Percentiles rank a stretch among this genome's conserved stretches.
Conservation (phyloP, 2,888 invertebrate species). For the Euphydryas editha region DNA sequence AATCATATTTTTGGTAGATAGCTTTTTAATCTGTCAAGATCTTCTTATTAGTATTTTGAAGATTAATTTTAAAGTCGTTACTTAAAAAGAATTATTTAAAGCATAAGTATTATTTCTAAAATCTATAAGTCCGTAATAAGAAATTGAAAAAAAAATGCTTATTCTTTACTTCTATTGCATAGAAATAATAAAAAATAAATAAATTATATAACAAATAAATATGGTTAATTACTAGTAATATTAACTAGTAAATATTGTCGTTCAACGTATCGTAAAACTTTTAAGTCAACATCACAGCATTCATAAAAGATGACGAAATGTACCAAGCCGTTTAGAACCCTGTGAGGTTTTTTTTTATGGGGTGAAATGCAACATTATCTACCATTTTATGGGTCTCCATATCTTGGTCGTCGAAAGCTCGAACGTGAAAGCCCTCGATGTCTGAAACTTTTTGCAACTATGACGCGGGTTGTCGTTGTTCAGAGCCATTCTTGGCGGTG, state of each 20-base stretch:
- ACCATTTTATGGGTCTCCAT: conserved; percentile 44
- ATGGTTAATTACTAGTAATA: no score
- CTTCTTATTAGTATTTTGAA: not conserved
- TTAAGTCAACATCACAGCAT: conserved; percentile 69
- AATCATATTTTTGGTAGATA: conserved; percentile 16
- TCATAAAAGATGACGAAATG: conserved; percentile 51
- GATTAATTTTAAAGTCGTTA: no score
- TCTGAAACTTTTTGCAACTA: conserved; percentile 79
- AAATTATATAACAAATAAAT: no score
- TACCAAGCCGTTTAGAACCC: conserved; percentile 52
- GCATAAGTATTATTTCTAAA: no score
- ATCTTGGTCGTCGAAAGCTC: conserved; percentile 59
- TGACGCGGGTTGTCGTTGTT: conserved; percentile 66
- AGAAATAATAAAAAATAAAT: no score
- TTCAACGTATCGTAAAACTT: conserved; percentile 64
- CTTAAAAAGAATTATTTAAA: no score
- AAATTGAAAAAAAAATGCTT: no score
- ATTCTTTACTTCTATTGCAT: no score
- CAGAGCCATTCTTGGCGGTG: conserved; percentile 68
- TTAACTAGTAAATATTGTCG: conserved; percentile 62
- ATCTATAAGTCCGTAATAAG: no score
- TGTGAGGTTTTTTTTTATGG: conserved; percentile 37
- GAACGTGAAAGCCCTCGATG: conserved; percentile 76
- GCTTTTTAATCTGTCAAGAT: not conserved
- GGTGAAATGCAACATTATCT: conserved; percentile 42